phyloP scores from a whole-genome alignment of 2,888 invertebrate species.

The Phoenoteleia sp. region DNA sequence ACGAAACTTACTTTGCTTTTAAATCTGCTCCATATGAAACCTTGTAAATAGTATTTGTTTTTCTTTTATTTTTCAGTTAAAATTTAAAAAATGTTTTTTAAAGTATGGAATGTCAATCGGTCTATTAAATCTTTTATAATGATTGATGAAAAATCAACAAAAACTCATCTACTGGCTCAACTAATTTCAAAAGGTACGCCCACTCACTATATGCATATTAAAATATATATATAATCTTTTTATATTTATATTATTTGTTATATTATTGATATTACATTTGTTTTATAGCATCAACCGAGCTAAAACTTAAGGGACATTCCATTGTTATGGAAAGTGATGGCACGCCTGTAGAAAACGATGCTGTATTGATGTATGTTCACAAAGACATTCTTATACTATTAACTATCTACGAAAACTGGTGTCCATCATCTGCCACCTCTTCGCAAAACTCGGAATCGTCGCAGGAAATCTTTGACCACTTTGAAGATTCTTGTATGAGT shows the following conservation, averaged over 20 bases:
- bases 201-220: no score
- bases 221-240: no score
- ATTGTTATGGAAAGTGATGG: not conserved
- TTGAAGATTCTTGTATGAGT: no score
- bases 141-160: not conserved
- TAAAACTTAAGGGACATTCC: not conserved
- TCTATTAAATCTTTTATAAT: not conserved
- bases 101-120: not conserved
- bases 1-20: slow-evolving; percentile 18
- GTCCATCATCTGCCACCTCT: not conserved
- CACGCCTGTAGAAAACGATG: not conserved
- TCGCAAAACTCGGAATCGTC: no score
- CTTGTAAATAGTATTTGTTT: slow-evolving; percentile 19
- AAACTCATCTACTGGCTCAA: no score
- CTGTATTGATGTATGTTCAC: not conserved
- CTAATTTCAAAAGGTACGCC: no score
- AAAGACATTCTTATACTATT: not conserved
- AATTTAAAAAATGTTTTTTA: not conserved
- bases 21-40: slow-evolving; percentile 34
- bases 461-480: no score
- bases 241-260: not conserved
- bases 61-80: not conserved
- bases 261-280: not conserved
- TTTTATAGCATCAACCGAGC: not conserved
- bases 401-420: not conserved